Base-by-base conservation (phyloP, 2,113 vertebrate genomes). In the Pipa parva region DNA sequence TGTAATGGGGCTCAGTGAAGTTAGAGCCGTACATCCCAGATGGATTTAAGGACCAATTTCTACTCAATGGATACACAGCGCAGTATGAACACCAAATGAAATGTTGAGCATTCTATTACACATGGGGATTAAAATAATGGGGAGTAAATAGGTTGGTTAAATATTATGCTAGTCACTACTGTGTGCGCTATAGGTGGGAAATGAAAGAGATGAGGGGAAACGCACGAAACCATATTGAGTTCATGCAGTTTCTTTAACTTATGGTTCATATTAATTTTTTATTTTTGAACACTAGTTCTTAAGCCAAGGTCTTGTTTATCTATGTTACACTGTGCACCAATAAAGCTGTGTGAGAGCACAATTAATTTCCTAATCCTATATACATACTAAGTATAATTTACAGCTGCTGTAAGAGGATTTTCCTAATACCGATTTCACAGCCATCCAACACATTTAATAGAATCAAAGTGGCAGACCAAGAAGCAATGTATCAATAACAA, bases 391-490 rank as follows among this genome's bases (percentile, higher is more conserved):
- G 33, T 68, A 60, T 75, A 79, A 82, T 63, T 77, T 75, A 78
- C 79, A 75, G 75, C 66, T 71, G 76, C 78, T 74, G 42, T 59
- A 51, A 58, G 73, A 62, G 64, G 76, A 58, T 78, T 85, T 83
- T 78, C 73, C 65, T 29, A 80, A 74, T 62, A 48, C 75, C 71
- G 77, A 71, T 71, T 85, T 86, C 80, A 80, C 76, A 76, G 79
- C 75, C 78, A 79, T 63, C 77, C 81, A 82, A 82, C 81, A 87
- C 84, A 82, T 88, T 85, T 87, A 88, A 88, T 86, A 88, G 85
- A 88, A 88, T 82, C 84, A 90, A 88, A 81, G 85, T 89, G 83
- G 78, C 83, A 79, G 80, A 85, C 76, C 77, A 84, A 82, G 84
- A 85, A 89, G 84, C 82, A 80, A 84, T 87, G 83, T 77, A 79